phyloP scores from a whole-genome alignment of 2,797 vertebrate genomes.

The Lithobates sylvaticus region DNA sequence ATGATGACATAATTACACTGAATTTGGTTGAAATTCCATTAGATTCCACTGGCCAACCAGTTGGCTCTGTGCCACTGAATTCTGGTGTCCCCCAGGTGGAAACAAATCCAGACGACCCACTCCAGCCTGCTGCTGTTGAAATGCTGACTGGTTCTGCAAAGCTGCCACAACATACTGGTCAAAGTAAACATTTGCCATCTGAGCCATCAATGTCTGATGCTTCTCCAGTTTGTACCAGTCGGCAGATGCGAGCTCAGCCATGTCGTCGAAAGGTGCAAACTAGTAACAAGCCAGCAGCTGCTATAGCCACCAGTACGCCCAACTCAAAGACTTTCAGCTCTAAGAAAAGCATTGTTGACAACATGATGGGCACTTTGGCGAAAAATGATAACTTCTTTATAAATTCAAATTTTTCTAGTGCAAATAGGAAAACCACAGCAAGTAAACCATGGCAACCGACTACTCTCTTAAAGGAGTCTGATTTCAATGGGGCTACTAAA shows the following conservation, averaged over 20 bases:
- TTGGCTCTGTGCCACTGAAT: conserved; percentile 34
- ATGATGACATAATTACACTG: conserved; percentile 78
- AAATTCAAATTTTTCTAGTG: conserved; percentile 67
- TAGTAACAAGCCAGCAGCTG: not conserved
- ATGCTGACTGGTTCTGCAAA: not conserved
- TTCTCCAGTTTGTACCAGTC: not conserved
- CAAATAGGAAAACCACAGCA: conserved; percentile 52
- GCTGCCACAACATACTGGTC: not conserved
- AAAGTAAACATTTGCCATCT: not conserved
- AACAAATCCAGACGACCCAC: conserved; percentile 8
- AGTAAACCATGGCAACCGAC: conserved; percentile 50
- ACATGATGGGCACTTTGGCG: conserved; percentile 76
- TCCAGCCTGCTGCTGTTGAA: conserved; percentile 37
- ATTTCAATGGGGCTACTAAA: conserved; percentile 75
- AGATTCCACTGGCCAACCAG: conserved; percentile 61
- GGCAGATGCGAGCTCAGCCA: not conserved
- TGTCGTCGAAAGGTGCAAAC: not conserved
- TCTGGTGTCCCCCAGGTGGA: conserved; percentile 9
- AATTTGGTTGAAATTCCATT: conserved; percentile 76
- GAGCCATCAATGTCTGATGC: not conserved
- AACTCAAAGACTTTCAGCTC: not conserved
- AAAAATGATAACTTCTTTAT: conserved; percentile 70
- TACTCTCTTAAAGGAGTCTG: conserved; percentile 59
- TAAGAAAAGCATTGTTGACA: conserved; percentile 73
- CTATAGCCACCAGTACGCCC: not conserved